Base-by-base conservation (phyloP, 2,797 vertebrate genomes). In the Pseudochirops corinnae region DNA sequence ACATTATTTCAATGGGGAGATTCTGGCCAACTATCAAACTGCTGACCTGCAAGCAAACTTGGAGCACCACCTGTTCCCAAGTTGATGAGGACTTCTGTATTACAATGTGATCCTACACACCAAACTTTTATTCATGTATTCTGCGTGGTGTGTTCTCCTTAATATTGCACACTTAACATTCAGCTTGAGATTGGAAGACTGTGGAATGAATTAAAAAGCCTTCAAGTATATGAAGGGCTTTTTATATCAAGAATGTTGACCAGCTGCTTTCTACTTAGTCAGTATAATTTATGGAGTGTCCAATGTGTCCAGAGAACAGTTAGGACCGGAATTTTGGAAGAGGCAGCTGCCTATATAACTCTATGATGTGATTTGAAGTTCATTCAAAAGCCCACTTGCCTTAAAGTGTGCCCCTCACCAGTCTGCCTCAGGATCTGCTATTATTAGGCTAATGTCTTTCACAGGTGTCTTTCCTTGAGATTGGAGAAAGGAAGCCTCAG, bases 331-430 rank as follows among this genome's bases (percentile, higher is more conserved):
- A 96, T 96, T 93, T 11, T 26, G 46, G 74, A 94, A 90, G 93
- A 91, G 97, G 55, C 92, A 96, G 93, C 94, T 94, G 91, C 62
- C 90, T 90, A 87, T 53, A 74, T 74, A 74, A 74, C 67, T 74
- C 67, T 74, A 90, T 57, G 55, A 95, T 62, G 21, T 95, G 93
- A 93, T 94, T 97, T 95, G 94, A 96, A 94, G 94, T 93, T 74
- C 55, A 94, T 97, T 96, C 93, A 96, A 95, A 94, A 96, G 93
- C 56, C 57, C 93, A 55, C 62, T 5, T 10, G 56, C 56, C 94
- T 67, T 4, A 74, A 96, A 95, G 93, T 74, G 67, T 94, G 96
- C 91, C 94, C 87, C 39, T 96, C 53, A 93, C 57, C 62, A 96
- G 87, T 60, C 90, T 92, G 93, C 93, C 94, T 39, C 90, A 90